phyloP scores from a whole-genome alignment of 1,140 invertebrate genomes.

The Littorina saxatilis region DNA sequence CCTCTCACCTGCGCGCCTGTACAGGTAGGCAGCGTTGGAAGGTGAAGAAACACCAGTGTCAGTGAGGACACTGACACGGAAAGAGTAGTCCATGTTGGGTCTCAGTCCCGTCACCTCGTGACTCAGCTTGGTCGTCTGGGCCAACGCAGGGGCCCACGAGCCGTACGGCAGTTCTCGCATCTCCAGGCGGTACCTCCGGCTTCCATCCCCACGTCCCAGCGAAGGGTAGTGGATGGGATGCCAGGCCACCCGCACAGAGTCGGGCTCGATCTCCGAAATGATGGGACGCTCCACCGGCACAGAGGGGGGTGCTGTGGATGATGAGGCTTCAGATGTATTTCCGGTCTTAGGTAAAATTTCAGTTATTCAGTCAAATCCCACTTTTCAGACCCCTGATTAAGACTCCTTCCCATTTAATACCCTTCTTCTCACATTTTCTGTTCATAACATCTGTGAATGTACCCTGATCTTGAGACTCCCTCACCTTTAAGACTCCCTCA shows the following conservation, averaged over 20 bases:
- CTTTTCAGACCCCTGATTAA: no score
- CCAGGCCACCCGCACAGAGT: constrained; percentile 68
- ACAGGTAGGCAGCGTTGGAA: constrained; percentile 60
- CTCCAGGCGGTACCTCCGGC: constrained; percentile 41
- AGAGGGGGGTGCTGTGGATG: constrained; percentile 42
- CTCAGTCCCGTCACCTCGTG: constrained; percentile 80
- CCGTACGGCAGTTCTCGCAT: constrained; percentile 57
- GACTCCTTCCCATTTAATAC: no score
- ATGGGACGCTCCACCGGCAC: constrained; percentile 60
- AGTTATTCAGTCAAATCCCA: no score
- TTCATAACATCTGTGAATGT: no score
- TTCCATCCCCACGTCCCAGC: neutral
- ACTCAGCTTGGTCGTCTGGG: constrained; percentile 52
- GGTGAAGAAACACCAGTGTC: constrained; percentile 79
- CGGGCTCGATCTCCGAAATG: constrained; percentile 62
- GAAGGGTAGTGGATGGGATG: constrained; percentile 53
- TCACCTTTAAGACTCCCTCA: no score
- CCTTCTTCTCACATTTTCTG: no score
- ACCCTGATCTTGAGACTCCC: no score
- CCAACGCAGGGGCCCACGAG: constrained; percentile 58
- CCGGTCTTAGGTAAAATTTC: no score
- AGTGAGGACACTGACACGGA: constrained; percentile 96
- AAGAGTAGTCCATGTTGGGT: constrained; percentile 98
- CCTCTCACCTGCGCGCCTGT: constrained; percentile 61
- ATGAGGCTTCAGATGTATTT: neutral